Evolutionary conservation across 2,113 vertebrate species (phyloP), one percentile per base, ranked within the genome.

Genomic region (Ammodytes marinus): DNA sequence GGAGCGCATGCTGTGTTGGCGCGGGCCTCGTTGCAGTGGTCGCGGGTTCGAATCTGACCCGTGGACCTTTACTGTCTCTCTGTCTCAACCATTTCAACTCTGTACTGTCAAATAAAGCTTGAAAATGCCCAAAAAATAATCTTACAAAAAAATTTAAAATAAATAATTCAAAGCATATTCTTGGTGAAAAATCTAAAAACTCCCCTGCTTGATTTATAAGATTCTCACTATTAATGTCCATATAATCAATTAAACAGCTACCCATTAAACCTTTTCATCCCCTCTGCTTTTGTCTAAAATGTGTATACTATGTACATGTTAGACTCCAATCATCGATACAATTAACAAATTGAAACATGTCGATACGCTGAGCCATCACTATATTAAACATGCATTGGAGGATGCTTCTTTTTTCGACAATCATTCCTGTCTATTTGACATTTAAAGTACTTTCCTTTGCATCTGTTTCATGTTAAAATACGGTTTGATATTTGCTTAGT

Each of bases 281-380:
- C 59, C 14, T n/a, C 53, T 67, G 37, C 67, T 49, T 13, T 46
- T 68, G 15, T 70, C 27, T 27, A 27, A 27, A n/a, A 42, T 10
- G n/a, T 69, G 75, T 43, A 12, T 59, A 4, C 13, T 58, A 27
- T 67, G 15, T 58, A 42, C 46, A 14, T 45, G 43, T 40, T 74
- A 71, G 40, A 54, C 79, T 70, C 10, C 39, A 55, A 74, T 74
- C 52, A 86, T 88, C 74, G 84, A 75, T 83, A 85, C 80, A 14
- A 87, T 87, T 69, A 55, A 69, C 66, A 65, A 64, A 67, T 8
- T 50, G 74, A 86, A 12, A 57, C 19, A 76, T 42, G 69, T 74
- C 49, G 39, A 53, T 70, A 1, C 65, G 69, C 73, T 65, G 75
- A 67, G 74, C 57, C 40, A 69, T 67, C 45, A 66, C 61, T 83